Percentiles rank a stretch among this genome's conserved stretches.
Conservation (phyloP, 1,140 invertebrate species). For the Tachypleus tridentatus region DNA sequence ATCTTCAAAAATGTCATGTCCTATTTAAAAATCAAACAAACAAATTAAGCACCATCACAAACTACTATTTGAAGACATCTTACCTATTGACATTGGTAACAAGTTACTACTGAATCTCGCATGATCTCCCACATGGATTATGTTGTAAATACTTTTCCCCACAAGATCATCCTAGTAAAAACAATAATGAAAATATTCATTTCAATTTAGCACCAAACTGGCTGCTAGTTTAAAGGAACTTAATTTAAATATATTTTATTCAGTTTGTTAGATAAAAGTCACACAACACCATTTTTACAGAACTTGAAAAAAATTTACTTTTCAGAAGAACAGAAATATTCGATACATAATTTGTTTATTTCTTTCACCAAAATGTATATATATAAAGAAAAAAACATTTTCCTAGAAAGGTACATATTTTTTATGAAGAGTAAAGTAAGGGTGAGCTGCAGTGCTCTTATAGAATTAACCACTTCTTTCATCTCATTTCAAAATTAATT, state of each 20-base stretch:
- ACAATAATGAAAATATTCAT: background rate
- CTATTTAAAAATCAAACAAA: too few species aligned
- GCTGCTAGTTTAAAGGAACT: background rate
- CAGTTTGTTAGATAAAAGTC: background rate
- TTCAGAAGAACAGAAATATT: background rate
- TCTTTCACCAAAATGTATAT: too few species aligned
- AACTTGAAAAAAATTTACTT: conserved; percentile 5
- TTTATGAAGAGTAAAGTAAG: too few species aligned
- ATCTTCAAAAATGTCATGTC: too few species aligned
- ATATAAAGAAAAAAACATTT: too few species aligned
- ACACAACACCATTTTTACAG: background rate
- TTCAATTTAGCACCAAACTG: background rate
- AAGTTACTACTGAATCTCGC: conserved; percentile 69
- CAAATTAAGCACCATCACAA: too few species aligned
- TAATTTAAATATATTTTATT: conserved; percentile 4
- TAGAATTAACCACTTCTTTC: too few species aligned
- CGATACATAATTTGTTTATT: background rate
- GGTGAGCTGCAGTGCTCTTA: too few species aligned
- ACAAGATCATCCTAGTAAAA: conserved; percentile 58
- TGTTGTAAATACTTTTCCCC: conserved; percentile 82
- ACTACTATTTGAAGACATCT: conserved; percentile 10
- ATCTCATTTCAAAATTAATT: too few species aligned
- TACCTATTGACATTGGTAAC: conserved; percentile 52
- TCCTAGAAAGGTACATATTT: too few species aligned
- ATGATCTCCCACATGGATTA: conserved; percentile 86